Percentiles rank a stretch among this genome's conserved stretches.
Evolutionary conservation across 2,113 vertebrate species (phyloP).

Genomic region (Danionella cerebrum): DNA sequence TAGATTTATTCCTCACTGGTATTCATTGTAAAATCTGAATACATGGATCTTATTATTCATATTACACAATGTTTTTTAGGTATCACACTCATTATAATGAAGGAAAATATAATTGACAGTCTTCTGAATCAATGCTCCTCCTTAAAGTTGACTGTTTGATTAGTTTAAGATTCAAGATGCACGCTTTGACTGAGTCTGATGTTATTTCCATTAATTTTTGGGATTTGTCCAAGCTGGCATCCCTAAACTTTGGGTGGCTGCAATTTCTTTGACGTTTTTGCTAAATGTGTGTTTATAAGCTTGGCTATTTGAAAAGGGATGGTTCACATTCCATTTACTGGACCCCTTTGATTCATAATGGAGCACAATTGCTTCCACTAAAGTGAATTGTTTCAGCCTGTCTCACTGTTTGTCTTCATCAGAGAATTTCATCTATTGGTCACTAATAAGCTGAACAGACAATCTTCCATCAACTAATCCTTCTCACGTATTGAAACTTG

Average conservation of each 20-base stretch:
- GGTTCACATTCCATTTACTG: constrained; percentile 43
- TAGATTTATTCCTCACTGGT: too few species aligned
- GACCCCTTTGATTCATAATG: constrained; percentile 24
- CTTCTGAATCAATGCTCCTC: too few species aligned
- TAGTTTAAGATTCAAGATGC: constrained; percentile 13
- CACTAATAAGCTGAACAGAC: neutral
- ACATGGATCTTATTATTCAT: too few species aligned
- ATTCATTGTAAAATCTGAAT: too few species aligned
- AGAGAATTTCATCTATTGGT: too few species aligned
- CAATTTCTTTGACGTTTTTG: constrained; percentile 40
- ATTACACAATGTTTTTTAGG: too few species aligned
- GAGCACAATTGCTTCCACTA: constrained; percentile 5
- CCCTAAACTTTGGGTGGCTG: constrained; percentile 5
- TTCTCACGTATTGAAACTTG: neutral
- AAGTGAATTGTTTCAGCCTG: constrained; percentile 25
- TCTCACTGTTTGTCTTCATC: constrained; percentile 1
- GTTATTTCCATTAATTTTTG: constrained; percentile 12
- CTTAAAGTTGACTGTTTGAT: too few species aligned
- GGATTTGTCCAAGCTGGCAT: neutral
- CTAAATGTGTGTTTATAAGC: constrained; percentile 46
- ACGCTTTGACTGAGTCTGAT: constrained; percentile 42
- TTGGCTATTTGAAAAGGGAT: constrained; percentile 32
- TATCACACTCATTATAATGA: too few species aligned
- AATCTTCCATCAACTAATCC: neutral
- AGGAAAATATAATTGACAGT: too few species aligned